Base-by-base conservation (phyloP, 2,797 vertebrate genomes). In the Naso thynnoides region DNA sequence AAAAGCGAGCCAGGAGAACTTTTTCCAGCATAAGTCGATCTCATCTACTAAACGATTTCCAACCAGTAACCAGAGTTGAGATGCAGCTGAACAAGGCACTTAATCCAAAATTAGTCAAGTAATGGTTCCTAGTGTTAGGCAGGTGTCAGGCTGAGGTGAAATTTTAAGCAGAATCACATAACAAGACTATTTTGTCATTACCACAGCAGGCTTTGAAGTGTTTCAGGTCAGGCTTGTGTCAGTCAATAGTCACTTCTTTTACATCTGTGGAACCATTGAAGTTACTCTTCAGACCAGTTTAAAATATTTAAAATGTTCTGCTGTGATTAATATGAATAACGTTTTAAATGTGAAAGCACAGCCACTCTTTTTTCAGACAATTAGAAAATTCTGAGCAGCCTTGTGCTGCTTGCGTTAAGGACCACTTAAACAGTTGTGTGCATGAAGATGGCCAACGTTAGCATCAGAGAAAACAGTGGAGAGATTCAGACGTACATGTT, bases 1-100 rank as follows among this genome's bases (percentile, higher is more conserved):
- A 68, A 31, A 68, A 57, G n/a, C 24, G 10, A 23, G 45, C 63
- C n/a, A 31, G 31, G 36, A 50, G 48, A 41, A 56, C 26, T 47
- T 59, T 59, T 10, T 53, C 21, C 26, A 41, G 23, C n/a, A 10
- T 33, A 33, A 9, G 5, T 19, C 0, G 0, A 48, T 16, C 13
- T 23, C 19, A n/a, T n/a, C n/a, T n/a, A n/a, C n/a, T n/a, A n/a
- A 9, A 33, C 16, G 4, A 63, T 27, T 73, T 16, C 1, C 11
- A 33, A 29, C 21, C 39, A 48, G 11, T 49, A 42, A 39, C 13
- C 26, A 2, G 8, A 13, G 29, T 1, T 23, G 15, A 49, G 31
- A 11, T 61, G 23, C 42, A 38, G 41, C 2, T 57, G 21, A 57
- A 36, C 5, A 38, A 45, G 56, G 38, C 15, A 29, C 27, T 56